Evolutionary conservation across 2,797 vertebrate genomes (phyloP).

Genomic region (Gouania willdenowi): DNA sequence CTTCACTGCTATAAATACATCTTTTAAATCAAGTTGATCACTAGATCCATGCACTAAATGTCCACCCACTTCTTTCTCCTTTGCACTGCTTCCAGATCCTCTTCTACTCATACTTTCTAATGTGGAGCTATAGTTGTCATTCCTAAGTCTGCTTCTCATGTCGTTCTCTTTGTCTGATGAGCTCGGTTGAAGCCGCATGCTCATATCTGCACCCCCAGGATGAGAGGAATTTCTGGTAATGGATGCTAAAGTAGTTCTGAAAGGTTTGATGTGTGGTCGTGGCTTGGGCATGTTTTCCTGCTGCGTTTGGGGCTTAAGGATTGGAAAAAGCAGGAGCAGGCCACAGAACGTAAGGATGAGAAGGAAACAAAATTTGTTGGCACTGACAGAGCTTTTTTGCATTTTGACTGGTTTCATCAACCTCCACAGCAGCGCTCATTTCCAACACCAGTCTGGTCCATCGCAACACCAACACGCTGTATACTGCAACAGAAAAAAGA

Average conservation of each 20-base stretch:
- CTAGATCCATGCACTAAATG: neutral
- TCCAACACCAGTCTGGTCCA: slow-evolving; percentile 40
- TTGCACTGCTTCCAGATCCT: neutral
- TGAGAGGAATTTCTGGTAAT: no score
- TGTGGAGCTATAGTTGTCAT: no score
- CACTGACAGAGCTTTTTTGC: slow-evolving; percentile 73
- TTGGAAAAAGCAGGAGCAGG: slow-evolving; percentile 80
- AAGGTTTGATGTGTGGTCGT: slow-evolving; percentile 43
- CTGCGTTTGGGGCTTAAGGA: slow-evolving; percentile 57
- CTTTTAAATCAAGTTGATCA: slow-evolving; percentile 76
- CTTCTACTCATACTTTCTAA: slow-evolving; percentile 1
- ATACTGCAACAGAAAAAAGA: no score
- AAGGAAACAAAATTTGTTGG: slow-evolving; percentile 83
- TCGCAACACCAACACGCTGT: slow-evolving; percentile 49
- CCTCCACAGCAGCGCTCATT: slow-evolving; percentile 68
- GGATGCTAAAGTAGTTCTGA: neutral
- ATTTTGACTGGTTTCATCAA: slow-evolving; percentile 75
- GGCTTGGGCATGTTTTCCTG: slow-evolving; percentile 65
- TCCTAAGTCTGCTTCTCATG: neutral
- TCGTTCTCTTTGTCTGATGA: no score
- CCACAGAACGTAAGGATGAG: slow-evolving; percentile 80
- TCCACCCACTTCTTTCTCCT: neutral
- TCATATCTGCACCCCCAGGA: no score
- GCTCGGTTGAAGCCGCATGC: no score
- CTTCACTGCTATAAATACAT: slow-evolving; percentile 94